phyloP scores from a whole-genome alignment of 2,113 vertebrate species.

The Hyla sarda region DNA sequence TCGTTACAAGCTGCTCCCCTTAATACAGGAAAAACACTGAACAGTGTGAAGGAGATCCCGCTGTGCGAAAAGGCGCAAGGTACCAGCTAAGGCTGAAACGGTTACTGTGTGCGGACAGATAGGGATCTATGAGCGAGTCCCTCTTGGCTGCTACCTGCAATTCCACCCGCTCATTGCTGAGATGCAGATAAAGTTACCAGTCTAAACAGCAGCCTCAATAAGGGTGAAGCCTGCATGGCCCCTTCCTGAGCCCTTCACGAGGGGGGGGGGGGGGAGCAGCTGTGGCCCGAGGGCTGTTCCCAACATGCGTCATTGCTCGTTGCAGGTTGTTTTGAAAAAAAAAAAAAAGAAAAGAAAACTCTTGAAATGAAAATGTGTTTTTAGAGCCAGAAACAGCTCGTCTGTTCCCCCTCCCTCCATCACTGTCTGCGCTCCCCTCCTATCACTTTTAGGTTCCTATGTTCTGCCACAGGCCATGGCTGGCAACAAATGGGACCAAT shows the following conservation, averaged over 20 bases:
- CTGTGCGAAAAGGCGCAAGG: background rate
- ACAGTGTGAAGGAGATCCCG: background rate
- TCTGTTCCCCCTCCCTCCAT: conserved; percentile 35
- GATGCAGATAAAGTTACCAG: conserved; percentile 47
- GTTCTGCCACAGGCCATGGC: background rate
- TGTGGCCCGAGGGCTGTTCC: conserved; percentile 45
- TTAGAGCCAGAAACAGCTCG: conserved; percentile 32
- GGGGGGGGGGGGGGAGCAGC: background rate
- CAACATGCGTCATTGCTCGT: conserved; percentile 51
- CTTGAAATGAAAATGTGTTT: conserved; percentile 31
- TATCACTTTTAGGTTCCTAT: background rate
- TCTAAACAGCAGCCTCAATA: conserved; percentile 30
- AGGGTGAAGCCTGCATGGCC: conserved; percentile 6
- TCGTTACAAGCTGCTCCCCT: too few relatives aligned
- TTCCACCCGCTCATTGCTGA: conserved; percentile 6
- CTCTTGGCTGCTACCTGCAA: conserved; percentile 13
- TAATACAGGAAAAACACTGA: background rate
- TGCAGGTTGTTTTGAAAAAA: conserved; percentile 39
- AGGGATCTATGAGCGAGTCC: conserved; percentile 13
- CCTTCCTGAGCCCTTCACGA: background rate
- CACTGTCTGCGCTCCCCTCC: background rate
- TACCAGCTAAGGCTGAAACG: background rate
- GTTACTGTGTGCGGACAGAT: conserved; percentile 15
- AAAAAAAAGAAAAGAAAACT: background rate
- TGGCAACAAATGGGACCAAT: background rate